A percentile compares a stretch with the other conserved stretches of the same genome.
Evolutionary conservation across 1,140 invertebrate genomes (phyloP).

Genomic region (Pseudomyrmex cubaensis): DNA sequence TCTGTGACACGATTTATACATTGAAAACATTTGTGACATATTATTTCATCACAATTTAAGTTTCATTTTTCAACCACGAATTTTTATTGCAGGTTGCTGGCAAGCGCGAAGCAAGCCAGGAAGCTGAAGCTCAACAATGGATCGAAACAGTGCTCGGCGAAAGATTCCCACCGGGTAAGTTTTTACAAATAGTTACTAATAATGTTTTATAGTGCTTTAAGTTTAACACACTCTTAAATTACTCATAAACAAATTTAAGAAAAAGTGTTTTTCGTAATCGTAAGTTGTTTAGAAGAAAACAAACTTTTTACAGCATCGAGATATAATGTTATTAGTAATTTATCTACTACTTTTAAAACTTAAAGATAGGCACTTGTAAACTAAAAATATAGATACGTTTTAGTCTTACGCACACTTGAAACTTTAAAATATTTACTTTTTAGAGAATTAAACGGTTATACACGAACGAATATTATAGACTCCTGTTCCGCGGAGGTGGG

Average conservation of each 20-base stretch:
- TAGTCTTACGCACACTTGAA: too few species aligned
- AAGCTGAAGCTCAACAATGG: constrained; percentile 96
- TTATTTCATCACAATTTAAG: constrained; percentile 3
- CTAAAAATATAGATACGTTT: too few species aligned
- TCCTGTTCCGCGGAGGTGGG: constrained; percentile 80
- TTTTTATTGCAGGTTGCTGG: constrained; percentile 90
- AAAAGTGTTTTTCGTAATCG: too few species aligned
- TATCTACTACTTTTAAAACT: too few species aligned
- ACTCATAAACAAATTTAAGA: too few species aligned
- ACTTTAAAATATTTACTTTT: too few species aligned
- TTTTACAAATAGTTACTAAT: constrained; percentile 21
- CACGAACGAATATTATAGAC: constrained; percentile 63
- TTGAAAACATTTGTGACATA: background rate
- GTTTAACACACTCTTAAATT: too few species aligned
- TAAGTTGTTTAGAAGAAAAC: too few species aligned
- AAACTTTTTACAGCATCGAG: background rate
- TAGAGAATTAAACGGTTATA: too few species aligned
- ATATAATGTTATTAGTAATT: too few species aligned
- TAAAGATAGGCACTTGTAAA: too few species aligned
- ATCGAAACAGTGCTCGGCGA: constrained; percentile 94
- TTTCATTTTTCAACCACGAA: background rate
- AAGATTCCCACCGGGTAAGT: constrained; percentile 91
- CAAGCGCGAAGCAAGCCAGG: constrained; percentile 95
- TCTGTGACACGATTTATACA: background rate
- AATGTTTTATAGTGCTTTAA: background rate